phyloP scores from a whole-genome alignment of 2,113 vertebrate genomes.

The Poeciliopsis turrubarensis region DNA sequence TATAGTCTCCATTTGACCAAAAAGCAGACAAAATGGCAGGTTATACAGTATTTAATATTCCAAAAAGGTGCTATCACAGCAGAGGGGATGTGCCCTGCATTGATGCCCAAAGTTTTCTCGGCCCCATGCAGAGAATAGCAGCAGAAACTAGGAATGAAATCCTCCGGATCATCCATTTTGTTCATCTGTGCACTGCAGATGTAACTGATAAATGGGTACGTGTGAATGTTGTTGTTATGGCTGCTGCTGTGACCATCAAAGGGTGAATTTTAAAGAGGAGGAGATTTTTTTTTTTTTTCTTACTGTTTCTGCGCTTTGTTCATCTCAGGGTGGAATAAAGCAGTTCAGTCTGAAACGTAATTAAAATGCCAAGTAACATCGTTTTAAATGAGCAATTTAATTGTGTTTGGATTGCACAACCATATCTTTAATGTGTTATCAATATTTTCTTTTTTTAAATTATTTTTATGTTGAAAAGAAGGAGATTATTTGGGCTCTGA shows the following conservation, averaged over 20 bases:
- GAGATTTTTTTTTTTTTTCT: constrained; percentile 13
- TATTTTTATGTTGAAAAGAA: constrained; percentile 40
- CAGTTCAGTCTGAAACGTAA: constrained; percentile 52
- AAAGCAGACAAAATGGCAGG: constrained; percentile 5
- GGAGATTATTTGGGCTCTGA: constrained; percentile 60
- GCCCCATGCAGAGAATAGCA: constrained; percentile 22
- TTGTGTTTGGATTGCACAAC: constrained; percentile 48
- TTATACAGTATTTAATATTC: constrained; percentile 54
- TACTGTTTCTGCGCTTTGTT: constrained; percentile 25
- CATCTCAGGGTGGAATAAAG: constrained; percentile 19
- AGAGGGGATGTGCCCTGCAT: constrained; percentile 26
- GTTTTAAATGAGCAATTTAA: constrained; percentile 54
- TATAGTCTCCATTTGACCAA: constrained; percentile 34
- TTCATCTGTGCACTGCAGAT: constrained; percentile 38
- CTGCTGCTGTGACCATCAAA: constrained; percentile 4
- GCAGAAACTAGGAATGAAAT: constrained; percentile 33
- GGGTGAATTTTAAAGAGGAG: constrained; percentile 4
- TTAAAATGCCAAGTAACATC: constrained; percentile 44
- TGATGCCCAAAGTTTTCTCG: constrained; percentile 36
- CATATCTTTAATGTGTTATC: constrained; percentile 39
- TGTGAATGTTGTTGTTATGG: constrained; percentile 9
- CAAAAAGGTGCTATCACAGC: constrained; percentile 27
- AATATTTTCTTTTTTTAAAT: background rate
- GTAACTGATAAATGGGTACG: constrained; percentile 5
- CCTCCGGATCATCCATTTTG: constrained; percentile 20